phyloP scores from a whole-genome alignment of 2,888 invertebrate genomes.

The Zygothrica quintamaculata region DNA sequence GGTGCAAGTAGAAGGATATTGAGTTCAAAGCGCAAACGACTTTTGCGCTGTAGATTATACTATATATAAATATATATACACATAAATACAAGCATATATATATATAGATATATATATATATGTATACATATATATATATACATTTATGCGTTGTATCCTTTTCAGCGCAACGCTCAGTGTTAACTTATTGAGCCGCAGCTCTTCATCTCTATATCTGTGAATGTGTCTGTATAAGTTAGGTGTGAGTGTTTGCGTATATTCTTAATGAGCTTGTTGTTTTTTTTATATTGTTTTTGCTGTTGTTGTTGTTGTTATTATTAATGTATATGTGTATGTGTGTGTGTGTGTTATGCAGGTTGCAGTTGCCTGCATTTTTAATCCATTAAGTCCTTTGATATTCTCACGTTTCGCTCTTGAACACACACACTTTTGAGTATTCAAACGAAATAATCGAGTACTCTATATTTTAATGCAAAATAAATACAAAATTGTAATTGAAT shows the following conservation, averaged over 20 bases:
- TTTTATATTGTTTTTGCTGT: too few relatives aligned
- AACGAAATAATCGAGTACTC: slow-evolving; percentile 1
- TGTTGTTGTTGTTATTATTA: too few relatives aligned
- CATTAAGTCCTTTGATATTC: slow-evolving; percentile 45
- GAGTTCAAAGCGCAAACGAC: slow-evolving; percentile 56
- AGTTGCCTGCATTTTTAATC: slow-evolving; percentile 50
- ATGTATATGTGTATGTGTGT: slow-evolving; percentile 4
- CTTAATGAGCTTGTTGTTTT: slow-evolving; percentile 31
- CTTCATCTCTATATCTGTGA: slow-evolving; percentile 1
- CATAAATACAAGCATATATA: too few relatives aligned
- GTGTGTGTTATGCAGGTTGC: slow-evolving; percentile 6
- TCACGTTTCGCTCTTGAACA: slow-evolving; percentile 7
- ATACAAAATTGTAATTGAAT: not conserved
- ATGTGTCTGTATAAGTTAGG: slow-evolving; percentile 8
- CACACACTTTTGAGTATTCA: slow-evolving; percentile 12
- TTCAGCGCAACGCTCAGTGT: slow-evolving; percentile 29
- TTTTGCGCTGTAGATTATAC: slow-evolving; percentile 26
- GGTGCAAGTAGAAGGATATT: slow-evolving; percentile 27
- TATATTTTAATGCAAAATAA: slow-evolving; percentile 1
- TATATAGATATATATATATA: too few relatives aligned
- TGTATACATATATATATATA: too few relatives aligned
- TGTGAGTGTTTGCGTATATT: slow-evolving; percentile 10
- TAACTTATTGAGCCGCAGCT: slow-evolving; percentile 48
- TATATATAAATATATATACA: too few relatives aligned
- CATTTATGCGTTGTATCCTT: slow-evolving; percentile 32